A percentile compares a stretch with the other conserved stretches of the same genome.
Evolutionary conservation across 2,113 vertebrate genomes (phyloP).

Genomic region (Sardina pilchardus): DNA sequence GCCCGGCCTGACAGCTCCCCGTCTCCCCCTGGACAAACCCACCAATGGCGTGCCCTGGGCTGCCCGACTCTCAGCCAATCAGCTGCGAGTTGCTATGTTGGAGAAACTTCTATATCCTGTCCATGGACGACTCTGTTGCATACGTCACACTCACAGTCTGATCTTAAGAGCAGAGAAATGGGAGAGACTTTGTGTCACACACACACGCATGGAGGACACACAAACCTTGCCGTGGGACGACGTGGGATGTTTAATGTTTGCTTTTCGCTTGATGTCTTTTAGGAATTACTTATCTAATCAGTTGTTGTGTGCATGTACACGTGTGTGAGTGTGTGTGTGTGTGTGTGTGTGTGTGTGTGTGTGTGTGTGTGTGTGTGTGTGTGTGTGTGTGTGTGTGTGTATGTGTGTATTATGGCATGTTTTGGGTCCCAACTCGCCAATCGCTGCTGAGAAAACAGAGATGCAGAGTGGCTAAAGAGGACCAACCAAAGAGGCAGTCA

Average conservation of each 20-base stretch:
- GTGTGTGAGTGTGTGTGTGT: too few relatives aligned
- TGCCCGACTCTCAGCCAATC: constrained; percentile 48
- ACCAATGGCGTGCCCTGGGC: constrained; percentile 49
- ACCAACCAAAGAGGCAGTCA: background rate
- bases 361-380: too few relatives aligned
- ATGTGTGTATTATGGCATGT: too few relatives aligned
- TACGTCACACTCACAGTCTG: constrained; percentile 42
- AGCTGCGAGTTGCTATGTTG: constrained; percentile 56
- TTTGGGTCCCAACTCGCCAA: too few relatives aligned
- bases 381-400: too few relatives aligned
- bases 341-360: too few relatives aligned
- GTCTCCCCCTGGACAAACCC: constrained; percentile 31
- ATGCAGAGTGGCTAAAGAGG: background rate
- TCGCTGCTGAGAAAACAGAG: background rate
- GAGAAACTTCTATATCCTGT: constrained; percentile 49
- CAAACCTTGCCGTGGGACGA: background rate
- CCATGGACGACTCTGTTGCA: constrained; percentile 32
- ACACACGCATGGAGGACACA: background rate
- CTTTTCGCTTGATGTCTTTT: too few relatives aligned
- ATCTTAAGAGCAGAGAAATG: constrained; percentile 33
- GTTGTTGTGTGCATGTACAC: too few relatives aligned
- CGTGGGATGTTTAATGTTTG: constrained; percentile 5
- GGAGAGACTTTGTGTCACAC: background rate
- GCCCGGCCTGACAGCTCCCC: constrained; percentile 36
- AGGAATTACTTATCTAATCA: too few relatives aligned